These are phyloP conservation scores for Lemur catta DNA, from an alignment of 2,797 vertebrate genomes.

Conservation along the genomic window DNA sequence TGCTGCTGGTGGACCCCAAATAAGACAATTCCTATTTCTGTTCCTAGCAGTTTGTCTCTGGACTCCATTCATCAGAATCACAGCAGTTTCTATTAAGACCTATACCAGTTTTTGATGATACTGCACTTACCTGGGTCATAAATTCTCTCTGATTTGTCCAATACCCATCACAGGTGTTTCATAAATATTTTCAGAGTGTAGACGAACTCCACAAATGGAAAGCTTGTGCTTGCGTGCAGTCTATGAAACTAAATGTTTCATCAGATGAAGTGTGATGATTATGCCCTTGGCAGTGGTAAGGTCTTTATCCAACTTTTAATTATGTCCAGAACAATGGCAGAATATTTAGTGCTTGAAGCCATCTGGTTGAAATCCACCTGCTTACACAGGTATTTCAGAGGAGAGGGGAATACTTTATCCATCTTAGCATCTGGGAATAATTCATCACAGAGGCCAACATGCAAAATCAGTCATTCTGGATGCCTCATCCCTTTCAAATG, in stretches of 20 bases:
- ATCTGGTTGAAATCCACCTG: conserved; percentile 57
- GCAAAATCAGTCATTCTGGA: conserved; percentile 13
- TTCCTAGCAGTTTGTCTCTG: neutral
- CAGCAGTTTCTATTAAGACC: neutral
- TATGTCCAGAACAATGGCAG: neutral
- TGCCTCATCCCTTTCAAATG: neutral
- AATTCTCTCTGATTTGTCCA: neutral
- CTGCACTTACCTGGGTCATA: neutral
- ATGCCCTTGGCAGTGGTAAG: neutral
- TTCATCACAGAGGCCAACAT: conserved; percentile 23
- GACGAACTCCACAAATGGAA: neutral
- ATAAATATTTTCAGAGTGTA: neutral
- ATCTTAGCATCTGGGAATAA: conserved; percentile 25
- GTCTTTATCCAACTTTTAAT: conserved; percentile 29
- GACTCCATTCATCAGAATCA: neutral
- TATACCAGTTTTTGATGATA: neutral
- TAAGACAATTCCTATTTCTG: neutral
- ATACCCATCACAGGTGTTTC: neutral
- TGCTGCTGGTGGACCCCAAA: neutral
- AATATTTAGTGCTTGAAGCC: neutral
- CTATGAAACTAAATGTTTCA: neutral
- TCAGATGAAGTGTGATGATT: conserved; percentile 25
- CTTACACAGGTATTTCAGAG: neutral
- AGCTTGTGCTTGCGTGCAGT: neutral
- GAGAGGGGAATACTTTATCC: neutral